Evolutionary conservation across 2,113 vertebrate species (phyloP).

Genomic region (Onychostoma macrolepis): DNA sequence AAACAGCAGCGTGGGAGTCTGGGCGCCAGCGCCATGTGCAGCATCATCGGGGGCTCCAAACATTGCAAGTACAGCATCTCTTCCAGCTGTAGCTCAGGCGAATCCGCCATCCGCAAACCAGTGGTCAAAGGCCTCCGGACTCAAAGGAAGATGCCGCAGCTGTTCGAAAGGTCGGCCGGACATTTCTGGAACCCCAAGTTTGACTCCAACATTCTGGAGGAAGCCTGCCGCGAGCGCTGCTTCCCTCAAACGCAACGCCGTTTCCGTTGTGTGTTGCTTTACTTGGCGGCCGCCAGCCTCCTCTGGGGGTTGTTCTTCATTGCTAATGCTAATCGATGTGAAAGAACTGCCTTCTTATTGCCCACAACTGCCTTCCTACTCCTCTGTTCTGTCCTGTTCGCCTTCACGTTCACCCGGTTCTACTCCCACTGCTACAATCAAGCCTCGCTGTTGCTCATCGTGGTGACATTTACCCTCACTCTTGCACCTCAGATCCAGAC

Average conservation of each 20-base stretch:
- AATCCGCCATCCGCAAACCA: conserved; percentile 80
- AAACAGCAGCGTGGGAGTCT: conserved; percentile 68
- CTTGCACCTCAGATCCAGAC: conserved; percentile 87
- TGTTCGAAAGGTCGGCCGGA: conserved; percentile 92
- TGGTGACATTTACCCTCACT: conserved; percentile 86
- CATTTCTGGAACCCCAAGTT: conserved; percentile 97
- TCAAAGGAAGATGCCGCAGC: conserved; percentile 82
- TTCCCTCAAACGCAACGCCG: conserved; percentile 93
- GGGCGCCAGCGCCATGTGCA: conserved; percentile 61
- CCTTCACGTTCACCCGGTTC: conserved; percentile 88
- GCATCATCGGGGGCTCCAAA: conserved; percentile 74
- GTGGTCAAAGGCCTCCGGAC: conserved; percentile 69
- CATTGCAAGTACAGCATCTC: conserved; percentile 95
- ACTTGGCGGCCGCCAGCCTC: conserved; percentile 84
- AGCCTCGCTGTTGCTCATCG: conserved; percentile 85
- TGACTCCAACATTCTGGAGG: conserved; percentile 92
- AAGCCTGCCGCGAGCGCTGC: conserved; percentile 92
- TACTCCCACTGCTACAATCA: conserved; percentile 86
- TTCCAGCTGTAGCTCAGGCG: conserved; percentile 92
- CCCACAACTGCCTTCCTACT: conserved; percentile 85
- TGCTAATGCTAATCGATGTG: conserved; percentile 78
- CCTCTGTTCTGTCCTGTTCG: conserved; percentile 82
- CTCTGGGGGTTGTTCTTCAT: conserved; percentile 91
- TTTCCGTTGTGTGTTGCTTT: conserved; percentile 92
- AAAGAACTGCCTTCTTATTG: conserved; percentile 76